Evolutionary conservation across 2,113 vertebrate genomes (phyloP).

Genomic region (Tretioscincus oriximinensis): DNA sequence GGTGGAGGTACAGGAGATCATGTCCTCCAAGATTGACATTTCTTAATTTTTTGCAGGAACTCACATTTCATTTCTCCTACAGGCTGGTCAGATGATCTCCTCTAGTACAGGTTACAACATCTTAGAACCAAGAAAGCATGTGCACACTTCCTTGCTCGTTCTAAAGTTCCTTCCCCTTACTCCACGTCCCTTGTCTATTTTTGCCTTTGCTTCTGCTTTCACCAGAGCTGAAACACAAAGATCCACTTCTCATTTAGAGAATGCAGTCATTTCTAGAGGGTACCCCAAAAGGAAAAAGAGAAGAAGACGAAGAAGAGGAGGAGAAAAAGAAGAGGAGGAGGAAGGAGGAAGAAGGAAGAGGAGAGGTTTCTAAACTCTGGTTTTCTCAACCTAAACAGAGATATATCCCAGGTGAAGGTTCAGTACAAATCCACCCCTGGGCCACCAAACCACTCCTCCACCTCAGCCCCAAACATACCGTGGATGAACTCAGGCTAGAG

Average conservation of each 20-base stretch:
- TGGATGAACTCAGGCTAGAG: conserved; percentile 83
- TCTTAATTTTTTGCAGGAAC: too few species aligned
- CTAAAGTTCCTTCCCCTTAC: not conserved
- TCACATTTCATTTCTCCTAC: not conserved
- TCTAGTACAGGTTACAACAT: not conserved
- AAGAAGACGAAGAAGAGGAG: too few species aligned
- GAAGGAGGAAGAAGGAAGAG: too few species aligned
- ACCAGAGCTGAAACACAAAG: not conserved
- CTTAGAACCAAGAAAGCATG: not conserved
- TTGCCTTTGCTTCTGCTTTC: not conserved
- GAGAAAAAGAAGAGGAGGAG: too few species aligned
- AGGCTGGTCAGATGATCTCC: not conserved
- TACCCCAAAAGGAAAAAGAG: not conserved
- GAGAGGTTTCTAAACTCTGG: too few species aligned
- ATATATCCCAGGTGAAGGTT: too few species aligned
- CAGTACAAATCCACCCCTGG: not conserved
- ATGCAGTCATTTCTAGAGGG: not conserved
- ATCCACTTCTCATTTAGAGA: too few species aligned
- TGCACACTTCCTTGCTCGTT: not conserved
- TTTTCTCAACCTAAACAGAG: too few species aligned
- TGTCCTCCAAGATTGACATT: not conserved
- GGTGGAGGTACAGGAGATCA: too few species aligned
- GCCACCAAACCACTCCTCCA: rapidly evolving
- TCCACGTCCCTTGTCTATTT: too few species aligned
- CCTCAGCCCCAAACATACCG: conserved; percentile 42